Evolutionary conservation across 92 coral and sea anemone genomes (phyloP).

Genomic region (Actinostola sp.): DNA sequence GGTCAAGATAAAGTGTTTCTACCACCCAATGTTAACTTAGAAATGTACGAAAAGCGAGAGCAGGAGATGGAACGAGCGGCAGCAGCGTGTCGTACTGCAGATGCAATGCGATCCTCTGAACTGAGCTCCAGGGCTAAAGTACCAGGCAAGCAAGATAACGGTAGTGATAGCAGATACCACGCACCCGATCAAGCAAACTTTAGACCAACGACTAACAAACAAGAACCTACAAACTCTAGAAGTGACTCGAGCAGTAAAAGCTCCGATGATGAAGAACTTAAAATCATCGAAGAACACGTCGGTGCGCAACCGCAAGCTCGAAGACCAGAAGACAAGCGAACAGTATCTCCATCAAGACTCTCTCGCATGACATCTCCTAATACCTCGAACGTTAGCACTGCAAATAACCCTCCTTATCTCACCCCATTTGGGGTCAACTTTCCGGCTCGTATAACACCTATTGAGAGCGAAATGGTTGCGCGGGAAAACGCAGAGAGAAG

Average conservation of each 20-base stretch:
- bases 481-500: constrained; percentile 27
- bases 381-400: background rate
- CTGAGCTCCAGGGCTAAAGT: constrained; percentile 5
- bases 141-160: constrained; percentile 12
- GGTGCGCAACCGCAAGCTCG: constrained; percentile 2
- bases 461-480: constrained; percentile 17
- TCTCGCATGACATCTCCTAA: constrained; percentile 38
- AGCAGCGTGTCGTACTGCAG: constrained; percentile 10
- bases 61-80: constrained; percentile 72
- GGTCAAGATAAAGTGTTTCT: constrained; percentile 72
- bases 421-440: constrained; percentile 28
- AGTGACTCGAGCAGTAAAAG: constrained; percentile 8
- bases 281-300: constrained; percentile 34
- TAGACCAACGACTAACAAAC: constrained; percentile 4
- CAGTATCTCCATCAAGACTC: constrained; percentile 18
- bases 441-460: constrained; percentile 18
- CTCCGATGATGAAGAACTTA: constrained; percentile 49
- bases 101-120: background rate
- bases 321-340: constrained; percentile 28
- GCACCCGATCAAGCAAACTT: constrained; percentile 18
- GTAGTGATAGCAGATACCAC: background rate
- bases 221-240: background rate
- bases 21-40: constrained; percentile 84
- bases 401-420: constrained; percentile 9
- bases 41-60: constrained; percentile 77